Evolutionary conservation across 2,888 invertebrate species (phyloP).

Genomic region (Synergus japonicus): DNA sequence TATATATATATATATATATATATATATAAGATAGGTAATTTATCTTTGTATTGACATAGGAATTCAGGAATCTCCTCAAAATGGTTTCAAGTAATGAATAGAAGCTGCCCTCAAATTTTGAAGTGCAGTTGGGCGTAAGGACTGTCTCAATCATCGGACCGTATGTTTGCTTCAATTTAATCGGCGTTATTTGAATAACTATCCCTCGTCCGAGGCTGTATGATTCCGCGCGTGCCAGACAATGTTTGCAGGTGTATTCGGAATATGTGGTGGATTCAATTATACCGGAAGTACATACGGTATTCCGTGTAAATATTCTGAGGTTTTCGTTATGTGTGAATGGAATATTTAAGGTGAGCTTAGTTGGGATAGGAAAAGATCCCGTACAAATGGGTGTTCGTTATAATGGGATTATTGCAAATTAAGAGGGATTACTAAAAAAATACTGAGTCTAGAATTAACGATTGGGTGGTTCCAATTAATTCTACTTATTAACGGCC

Average conservation of each 20-base stretch:
- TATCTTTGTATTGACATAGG: background rate
- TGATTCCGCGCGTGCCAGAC: conserved; percentile 29
- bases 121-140: background rate
- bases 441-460: background rate
- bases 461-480: background rate
- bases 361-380: background rate
- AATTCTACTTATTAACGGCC: background rate
- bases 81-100: background rate
- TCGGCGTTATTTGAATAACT: conserved; percentile 56
- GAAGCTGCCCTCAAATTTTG: conserved; percentile 1
- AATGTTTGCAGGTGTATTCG: conserved; percentile 25
- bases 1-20: too few relatives aligned
- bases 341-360: conserved; percentile 13
- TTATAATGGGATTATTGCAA: background rate
- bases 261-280: conserved; percentile 20
- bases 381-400: background rate
- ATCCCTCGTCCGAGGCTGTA: conserved; percentile 10
- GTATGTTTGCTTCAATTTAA: conserved; percentile 54
- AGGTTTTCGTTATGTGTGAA: conserved; percentile 17
- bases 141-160: conserved; percentile 12
- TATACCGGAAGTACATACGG: conserved; percentile 11
- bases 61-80: background rate
- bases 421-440: background rate
- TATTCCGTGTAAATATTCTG: conserved; percentile 23
- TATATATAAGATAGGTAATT: background rate